phyloP scores from a whole-genome alignment of 2,113 vertebrate species.

The Lepus americanus region DNA sequence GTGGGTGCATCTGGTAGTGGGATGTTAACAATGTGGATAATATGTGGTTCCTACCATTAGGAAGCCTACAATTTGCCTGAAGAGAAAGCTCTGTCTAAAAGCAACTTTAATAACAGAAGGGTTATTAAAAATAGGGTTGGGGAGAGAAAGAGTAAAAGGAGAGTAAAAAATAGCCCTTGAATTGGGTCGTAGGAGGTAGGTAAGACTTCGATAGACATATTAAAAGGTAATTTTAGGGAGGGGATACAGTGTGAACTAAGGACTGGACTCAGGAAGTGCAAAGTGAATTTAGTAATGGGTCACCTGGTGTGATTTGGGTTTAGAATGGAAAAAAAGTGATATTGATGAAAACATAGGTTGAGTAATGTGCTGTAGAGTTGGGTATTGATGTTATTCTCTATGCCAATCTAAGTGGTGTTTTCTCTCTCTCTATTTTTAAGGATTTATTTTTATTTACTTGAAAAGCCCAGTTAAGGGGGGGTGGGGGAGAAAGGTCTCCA shows the following conservation, averaged over 20 bases:
- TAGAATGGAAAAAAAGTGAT: background rate
- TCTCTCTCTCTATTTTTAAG: too few relatives aligned
- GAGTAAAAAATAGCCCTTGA: background rate
- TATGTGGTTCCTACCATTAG: background rate
- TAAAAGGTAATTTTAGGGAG: slow-evolving; percentile 8
- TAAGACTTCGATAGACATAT: background rate
- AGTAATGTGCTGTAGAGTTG: background rate
- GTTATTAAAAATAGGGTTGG: background rate
- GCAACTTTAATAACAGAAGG: background rate
- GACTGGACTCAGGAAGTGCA: background rate
- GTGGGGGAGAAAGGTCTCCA: too few relatives aligned
- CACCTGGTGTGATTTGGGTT: background rate
- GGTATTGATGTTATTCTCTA: too few relatives aligned
- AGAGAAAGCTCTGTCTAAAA: background rate
- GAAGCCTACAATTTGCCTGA: background rate
- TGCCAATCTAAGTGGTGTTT: too few relatives aligned
- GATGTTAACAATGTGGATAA: background rate
- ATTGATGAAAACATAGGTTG: background rate
- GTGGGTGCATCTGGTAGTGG: background rate
- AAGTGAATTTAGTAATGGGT: slow-evolving; percentile 6
- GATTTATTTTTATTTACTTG: too few relatives aligned
- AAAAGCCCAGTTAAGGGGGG: too few relatives aligned
- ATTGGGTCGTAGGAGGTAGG: background rate
- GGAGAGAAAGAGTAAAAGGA: background rate
- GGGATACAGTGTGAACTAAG: background rate